These are phyloP conservation scores for Graphium colonna DNA, from an alignment of 2,888 invertebrate genomes.

Conservation along the genomic window DNA sequence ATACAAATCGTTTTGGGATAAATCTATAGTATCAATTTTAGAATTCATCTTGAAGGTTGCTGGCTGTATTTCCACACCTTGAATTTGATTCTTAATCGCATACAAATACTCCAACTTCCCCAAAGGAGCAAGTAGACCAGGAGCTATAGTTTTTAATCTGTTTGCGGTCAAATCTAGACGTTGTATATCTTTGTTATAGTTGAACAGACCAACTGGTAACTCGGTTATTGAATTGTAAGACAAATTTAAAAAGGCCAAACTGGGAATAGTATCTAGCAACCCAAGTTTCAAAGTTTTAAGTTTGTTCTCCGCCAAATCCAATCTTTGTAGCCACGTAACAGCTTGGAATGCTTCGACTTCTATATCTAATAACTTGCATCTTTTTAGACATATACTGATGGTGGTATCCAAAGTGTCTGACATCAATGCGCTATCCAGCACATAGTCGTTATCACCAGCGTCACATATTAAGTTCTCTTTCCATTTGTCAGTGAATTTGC, in stretches of 20 bases:
- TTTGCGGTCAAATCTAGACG: slow-evolving; percentile 38
- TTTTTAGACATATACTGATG: slow-evolving; percentile 1
- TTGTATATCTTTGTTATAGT: slow-evolving; percentile 32
- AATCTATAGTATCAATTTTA: slow-evolving; percentile 32
- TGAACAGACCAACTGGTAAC: slow-evolving; percentile 36
- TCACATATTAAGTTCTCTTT: too few relatives aligned
- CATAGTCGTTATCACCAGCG: too few relatives aligned
- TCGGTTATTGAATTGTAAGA: slow-evolving; percentile 35
- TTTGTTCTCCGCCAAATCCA: slow-evolving; percentile 13
- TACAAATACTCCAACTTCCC: slow-evolving; percentile 30
- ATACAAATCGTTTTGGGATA: slow-evolving; percentile 39
- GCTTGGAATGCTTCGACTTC: slow-evolving; percentile 10
- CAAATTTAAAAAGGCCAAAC: slow-evolving; percentile 32
- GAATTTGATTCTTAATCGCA: slow-evolving; percentile 3
- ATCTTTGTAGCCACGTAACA: not conserved
- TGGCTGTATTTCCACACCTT: not conserved
- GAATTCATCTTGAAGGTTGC: slow-evolving; percentile 30
- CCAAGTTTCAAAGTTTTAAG: slow-evolving; percentile 9
- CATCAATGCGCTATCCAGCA: too few relatives aligned
- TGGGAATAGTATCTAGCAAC: slow-evolving; percentile 5
- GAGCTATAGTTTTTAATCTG: slow-evolving; percentile 30
- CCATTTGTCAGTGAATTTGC: too few relatives aligned
- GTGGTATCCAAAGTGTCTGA: too few relatives aligned
- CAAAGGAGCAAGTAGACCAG: slow-evolving; percentile 33
- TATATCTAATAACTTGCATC: slow-evolving; percentile 9